These are phyloP conservation scores for Cephus sareptanus DNA, from an alignment of 2,888 invertebrate genomes.

Conservation along the genomic window DNA sequence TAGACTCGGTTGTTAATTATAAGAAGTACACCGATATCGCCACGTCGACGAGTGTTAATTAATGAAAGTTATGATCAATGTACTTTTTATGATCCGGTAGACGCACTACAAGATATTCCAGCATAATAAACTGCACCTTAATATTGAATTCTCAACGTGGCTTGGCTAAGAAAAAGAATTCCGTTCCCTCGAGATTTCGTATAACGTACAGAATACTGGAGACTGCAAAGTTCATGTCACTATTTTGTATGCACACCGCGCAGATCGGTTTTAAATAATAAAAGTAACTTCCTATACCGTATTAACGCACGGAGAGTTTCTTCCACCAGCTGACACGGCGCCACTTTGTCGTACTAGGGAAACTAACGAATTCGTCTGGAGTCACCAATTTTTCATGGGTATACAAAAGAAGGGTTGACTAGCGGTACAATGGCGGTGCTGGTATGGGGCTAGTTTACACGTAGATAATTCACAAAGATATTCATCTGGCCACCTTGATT, in stretches of 20 bases:
- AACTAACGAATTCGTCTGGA: slow-evolving; percentile 35
- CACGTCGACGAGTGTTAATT: slow-evolving; percentile 23
- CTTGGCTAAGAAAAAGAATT: not conserved
- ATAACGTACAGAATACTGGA: slow-evolving; percentile 7
- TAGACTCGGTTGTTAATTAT: slow-evolving; percentile 16
- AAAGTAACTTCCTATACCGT: not conserved
- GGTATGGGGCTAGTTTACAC: slow-evolving; percentile 46
- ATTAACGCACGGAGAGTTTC: not conserved
- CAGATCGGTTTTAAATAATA: not conserved
- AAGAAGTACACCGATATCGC: slow-evolving; percentile 17
- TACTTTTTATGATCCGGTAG: not conserved
- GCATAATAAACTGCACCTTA: not conserved
- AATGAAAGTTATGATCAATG: slow-evolving; percentile 8
- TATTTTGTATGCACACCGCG: not conserved
- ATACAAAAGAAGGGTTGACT: slow-evolving; percentile 47
- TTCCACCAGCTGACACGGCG: slow-evolving; percentile 5
- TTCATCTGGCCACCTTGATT: slow-evolving; percentile 40
- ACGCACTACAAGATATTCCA: not conserved
- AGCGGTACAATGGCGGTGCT: slow-evolving; percentile 42
- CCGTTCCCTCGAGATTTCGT: not conserved
- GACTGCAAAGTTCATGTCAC: not conserved
- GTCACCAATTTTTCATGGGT: slow-evolving; percentile 43
- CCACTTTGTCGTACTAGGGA: slow-evolving; percentile 36
- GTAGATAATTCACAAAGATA: slow-evolving; percentile 50
- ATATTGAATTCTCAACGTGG: not conserved